These are phyloP conservation scores for Dufourea novaeangliae DNA, from an alignment of 1,140 invertebrate genomes.

Conservation along the genomic window DNA sequence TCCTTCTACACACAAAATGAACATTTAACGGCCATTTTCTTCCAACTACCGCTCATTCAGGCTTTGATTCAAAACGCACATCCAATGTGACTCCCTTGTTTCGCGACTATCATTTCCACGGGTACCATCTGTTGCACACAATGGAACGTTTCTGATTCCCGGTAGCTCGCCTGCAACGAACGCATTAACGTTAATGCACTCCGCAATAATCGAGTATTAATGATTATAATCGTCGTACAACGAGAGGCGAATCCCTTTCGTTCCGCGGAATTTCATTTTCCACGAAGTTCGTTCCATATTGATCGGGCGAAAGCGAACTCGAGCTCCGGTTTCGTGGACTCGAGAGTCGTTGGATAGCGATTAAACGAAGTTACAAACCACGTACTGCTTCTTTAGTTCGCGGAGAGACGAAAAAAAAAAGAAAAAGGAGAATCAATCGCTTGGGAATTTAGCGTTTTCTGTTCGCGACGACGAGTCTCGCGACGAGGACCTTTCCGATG, in stretches of 20 bases:
- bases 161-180: neutral
- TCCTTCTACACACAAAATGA: neutral
- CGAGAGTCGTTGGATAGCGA: too few species aligned
- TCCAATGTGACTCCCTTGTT: neutral
- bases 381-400: slow-evolving; percentile 1
- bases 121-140: slow-evolving; percentile 48
- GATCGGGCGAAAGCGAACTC: neutral
- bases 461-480: slow-evolving; percentile 11
- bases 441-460: slow-evolving; percentile 18
- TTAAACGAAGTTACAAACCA: neutral
- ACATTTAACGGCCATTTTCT: neutral
- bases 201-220: neutral
- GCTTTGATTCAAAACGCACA: neutral
- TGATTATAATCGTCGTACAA: neutral
- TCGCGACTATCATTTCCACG: neutral
- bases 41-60: neutral
- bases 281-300: neutral
- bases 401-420: too few species aligned
- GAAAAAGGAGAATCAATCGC: neutral
- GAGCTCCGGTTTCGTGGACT: neutral
- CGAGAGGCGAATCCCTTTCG: neutral
- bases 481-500: neutral
- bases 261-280: neutral
- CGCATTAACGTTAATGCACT: slow-evolving; percentile 24
- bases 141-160: neutral